Base-by-base conservation (phyloP, 2,888 invertebrate genomes). In the Allolobophora icterica region DNA sequence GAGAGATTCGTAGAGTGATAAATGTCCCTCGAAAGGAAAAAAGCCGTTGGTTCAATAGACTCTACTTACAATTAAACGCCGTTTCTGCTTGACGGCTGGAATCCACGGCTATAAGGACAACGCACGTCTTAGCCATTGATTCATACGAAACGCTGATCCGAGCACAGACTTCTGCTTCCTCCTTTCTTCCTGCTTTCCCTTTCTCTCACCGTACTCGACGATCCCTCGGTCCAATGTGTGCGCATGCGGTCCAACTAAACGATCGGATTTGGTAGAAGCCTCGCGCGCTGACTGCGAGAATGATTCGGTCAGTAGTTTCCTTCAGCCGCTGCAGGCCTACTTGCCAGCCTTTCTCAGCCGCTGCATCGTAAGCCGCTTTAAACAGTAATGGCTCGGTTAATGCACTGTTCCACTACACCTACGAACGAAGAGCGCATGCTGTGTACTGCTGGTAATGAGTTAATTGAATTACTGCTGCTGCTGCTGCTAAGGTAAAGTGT, bases 41-140 rank as follows among this genome's bases (percentile, higher is more conserved):
- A 58, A 13, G 3, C 58, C 19, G 30, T 58, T 3, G 71, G 52
- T 24, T 89, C 38, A 35, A 45, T 17, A 4, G 35, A 40, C 40
- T 30, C 11, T 89, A 91, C 92, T 92, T 90, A 92, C 92, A 92
- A 84, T 91, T 71, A 52, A 90, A 91, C 15, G 91, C 91, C 84
- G 83, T 90, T 34, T 92, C 91, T 33, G 91, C 92, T 40, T 84
- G 90, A 3, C 87, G 58, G 19, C 91, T 91, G 8, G 91, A 90
- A 87, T 91, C 91, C 21, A 92, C 91, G n/a, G 91, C 91, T 30
- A 91, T 84, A 3, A 91, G 83, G 13, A 92, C 91, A 87, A 91
- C 90, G 24, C 24, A 38, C 33, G 91, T 89, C 91, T 38, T 58
- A 6, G 45, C 38, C 34, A 24, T 83, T 15, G 91, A 71, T 71